Conservation (phyloP, 1,140 invertebrate species). For the Leptoteleia sp. region DNA sequence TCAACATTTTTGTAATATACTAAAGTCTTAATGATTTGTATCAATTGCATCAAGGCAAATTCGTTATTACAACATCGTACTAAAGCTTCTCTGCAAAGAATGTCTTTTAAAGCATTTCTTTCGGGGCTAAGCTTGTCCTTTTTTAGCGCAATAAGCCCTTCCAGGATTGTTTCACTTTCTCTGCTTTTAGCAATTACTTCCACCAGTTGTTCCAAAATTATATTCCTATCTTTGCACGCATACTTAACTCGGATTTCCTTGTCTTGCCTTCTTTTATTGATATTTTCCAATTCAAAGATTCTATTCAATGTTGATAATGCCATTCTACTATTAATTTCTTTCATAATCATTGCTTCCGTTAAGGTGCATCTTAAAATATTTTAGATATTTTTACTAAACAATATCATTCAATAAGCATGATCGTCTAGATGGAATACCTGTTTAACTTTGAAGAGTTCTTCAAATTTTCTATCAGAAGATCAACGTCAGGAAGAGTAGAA, state of each 20-base stretch:
- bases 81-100: conserved; percentile 84
- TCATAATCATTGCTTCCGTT: conserved; percentile 77
- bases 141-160: conserved; percentile 76
- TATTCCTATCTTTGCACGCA: conserved; percentile 66
- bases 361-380: conserved; percentile 70
- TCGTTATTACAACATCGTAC: conserved; percentile 84
- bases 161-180: conserved; percentile 78
- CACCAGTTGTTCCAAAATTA: conserved; percentile 79
- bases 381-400: conserved; percentile 15
- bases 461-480: conserved; percentile 69
- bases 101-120: conserved; percentile 81
- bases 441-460: conserved; percentile 55
- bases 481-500: conserved; percentile 69
- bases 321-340: conserved; percentile 81
- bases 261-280: conserved; percentile 55
- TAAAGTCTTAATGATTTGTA: conserved; percentile 81
- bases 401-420: not conserved
- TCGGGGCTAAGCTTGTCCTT: conserved; percentile 75
- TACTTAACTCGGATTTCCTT: conserved; percentile 36
- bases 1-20: conserved; percentile 75
- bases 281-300: conserved; percentile 82
- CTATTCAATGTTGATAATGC: conserved; percentile 81
- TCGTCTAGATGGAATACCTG: conserved; percentile 1
- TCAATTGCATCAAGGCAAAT: conserved; percentile 84
- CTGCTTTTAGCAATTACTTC: conserved; percentile 76